phyloP scores from a whole-genome alignment of 2,113 vertebrate species.

The Apus apus region DNA sequence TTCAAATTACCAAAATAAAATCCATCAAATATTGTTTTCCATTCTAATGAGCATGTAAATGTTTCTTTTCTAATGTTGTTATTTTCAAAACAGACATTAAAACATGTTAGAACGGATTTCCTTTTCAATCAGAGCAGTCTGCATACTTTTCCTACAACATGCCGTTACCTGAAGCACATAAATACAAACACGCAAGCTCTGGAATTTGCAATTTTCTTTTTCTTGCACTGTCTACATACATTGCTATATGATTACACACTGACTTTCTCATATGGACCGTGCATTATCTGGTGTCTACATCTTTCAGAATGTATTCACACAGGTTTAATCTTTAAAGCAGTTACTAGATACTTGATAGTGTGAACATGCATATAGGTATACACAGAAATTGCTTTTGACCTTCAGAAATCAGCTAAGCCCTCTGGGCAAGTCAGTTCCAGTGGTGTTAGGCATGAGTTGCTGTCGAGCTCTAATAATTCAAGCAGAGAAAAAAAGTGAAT shows the following conservation, averaged over 20 bases:
- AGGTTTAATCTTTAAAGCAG: neutral
- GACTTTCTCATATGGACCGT: neutral
- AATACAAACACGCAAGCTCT: neutral
- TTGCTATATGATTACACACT: neutral
- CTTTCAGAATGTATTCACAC: neutral
- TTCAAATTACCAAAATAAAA: neutral
- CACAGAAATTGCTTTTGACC: neutral
- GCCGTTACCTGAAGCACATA: neutral
- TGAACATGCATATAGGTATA: neutral
- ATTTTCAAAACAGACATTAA: conserved; percentile 1
- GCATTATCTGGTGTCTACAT: neutral
- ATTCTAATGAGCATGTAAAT: neutral
- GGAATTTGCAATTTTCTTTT: neutral
- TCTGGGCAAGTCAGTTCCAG: neutral
- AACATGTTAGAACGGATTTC: neutral
- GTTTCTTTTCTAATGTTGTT: neutral
- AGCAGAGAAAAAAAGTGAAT: neutral
- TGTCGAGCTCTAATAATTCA: neutral
- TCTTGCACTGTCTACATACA: conserved; percentile 18
- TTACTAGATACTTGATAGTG: neutral
- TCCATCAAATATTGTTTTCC: neutral
- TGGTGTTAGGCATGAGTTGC: neutral
- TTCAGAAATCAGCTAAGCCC: conserved; percentile 24
- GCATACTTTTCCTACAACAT: neutral
- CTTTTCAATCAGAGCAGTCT: neutral